A percentile compares a stretch with the other conserved stretches of the same genome.
phyloP scores from a whole-genome alignment of 2,797 vertebrate species.

The Nasua narica region DNA sequence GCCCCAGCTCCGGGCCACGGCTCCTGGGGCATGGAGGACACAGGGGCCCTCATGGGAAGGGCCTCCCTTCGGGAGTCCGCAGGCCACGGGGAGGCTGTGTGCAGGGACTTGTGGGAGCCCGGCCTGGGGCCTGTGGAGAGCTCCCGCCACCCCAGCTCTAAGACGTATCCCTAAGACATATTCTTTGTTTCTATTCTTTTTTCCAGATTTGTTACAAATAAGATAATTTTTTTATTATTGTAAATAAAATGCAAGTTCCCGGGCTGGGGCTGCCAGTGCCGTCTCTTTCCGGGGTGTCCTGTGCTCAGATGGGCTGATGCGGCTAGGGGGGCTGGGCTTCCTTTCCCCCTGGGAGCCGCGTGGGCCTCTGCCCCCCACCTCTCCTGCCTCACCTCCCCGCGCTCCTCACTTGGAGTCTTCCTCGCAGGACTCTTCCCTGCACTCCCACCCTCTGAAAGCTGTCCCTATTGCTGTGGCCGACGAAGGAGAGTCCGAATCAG shows the following conservation, averaged over 20 bases:
- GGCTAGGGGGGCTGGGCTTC: not conserved
- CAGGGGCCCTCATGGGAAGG: not conserved
- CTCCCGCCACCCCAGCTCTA: not conserved
- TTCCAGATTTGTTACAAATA: not conserved
- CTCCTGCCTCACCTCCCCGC: fast-evolving
- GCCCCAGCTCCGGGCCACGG: too few relatives aligned
- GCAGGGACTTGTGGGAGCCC: not conserved
- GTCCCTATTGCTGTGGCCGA: constrained; percentile 97
- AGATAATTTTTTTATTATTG: not conserved
- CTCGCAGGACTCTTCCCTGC: constrained; percentile 85
- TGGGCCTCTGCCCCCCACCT: not conserved
- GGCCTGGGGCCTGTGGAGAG: not conserved
- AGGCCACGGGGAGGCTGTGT: fast-evolving
- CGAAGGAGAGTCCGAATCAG: constrained; percentile 96
- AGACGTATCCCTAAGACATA: not conserved
- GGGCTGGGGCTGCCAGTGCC: fast-evolving
- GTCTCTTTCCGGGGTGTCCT: not conserved
- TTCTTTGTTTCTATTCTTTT: not conserved
- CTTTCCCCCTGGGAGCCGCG: fast-evolving
- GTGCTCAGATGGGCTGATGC: too few relatives aligned
- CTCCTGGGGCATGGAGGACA: fast-evolving
- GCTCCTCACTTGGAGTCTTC: not conserved
- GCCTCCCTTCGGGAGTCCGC: fast-evolving
- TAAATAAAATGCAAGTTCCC: not conserved
- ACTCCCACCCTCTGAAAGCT: constrained; percentile 89